Evolutionary conservation across 2,113 vertebrate genomes (phyloP).

Genomic region (Ptyas mucosa): DNA sequence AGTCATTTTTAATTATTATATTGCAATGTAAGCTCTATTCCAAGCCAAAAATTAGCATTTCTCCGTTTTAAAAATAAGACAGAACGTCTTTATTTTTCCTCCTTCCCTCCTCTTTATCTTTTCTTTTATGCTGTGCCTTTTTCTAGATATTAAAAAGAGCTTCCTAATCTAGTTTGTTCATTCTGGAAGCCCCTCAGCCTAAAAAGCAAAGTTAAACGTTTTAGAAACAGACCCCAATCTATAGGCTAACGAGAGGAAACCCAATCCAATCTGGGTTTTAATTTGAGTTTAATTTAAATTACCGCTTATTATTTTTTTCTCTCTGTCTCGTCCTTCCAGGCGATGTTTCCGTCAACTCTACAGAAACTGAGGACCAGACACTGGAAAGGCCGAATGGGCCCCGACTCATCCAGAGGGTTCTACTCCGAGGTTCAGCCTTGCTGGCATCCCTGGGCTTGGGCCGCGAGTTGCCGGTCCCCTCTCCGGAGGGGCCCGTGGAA

Average conservation of each 20-base stretch:
- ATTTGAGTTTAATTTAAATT: neutral
- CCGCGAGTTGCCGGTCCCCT: constrained; percentile 54
- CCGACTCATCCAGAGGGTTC: constrained; percentile 74
- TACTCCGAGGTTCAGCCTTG: constrained; percentile 74
- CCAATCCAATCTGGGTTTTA: neutral
- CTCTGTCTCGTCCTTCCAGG: constrained; percentile 50
- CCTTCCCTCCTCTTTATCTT: neutral
- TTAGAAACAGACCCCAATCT: neutral
- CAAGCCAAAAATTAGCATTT: neutral
- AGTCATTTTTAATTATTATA: neutral
- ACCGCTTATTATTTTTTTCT: neutral
- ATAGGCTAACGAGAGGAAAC: neutral
- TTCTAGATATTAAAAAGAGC: neutral
- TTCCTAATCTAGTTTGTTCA: neutral
- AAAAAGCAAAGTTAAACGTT: neutral
- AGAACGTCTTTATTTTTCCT: neutral
- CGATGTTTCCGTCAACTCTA: constrained; percentile 30
- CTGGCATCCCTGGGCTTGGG: constrained; percentile 80
- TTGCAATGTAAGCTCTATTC: fast-evolving
- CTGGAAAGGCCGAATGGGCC: constrained; percentile 47
- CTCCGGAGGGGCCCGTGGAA: constrained; percentile 18
- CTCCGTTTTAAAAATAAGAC: neutral
- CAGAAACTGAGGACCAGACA: constrained; percentile 56
- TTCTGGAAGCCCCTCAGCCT: neutral
- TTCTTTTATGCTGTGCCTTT: neutral